Percentiles rank a stretch among this genome's conserved stretches.
phyloP scores from a whole-genome alignment of 2,797 vertebrate genomes.

The Gambusia yucatana region DNA sequence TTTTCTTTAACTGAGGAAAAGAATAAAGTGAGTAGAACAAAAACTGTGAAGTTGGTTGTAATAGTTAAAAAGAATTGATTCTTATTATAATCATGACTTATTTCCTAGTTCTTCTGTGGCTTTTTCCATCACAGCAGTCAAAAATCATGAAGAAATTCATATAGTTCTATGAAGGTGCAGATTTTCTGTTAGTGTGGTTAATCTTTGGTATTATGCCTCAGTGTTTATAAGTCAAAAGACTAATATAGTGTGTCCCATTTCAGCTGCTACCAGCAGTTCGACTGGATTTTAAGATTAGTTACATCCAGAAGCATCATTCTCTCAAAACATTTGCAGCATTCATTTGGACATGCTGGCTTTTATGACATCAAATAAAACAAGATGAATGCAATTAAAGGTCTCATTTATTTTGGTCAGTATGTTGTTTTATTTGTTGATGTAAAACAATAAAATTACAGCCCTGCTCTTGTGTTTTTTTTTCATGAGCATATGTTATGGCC shows the following conservation, averaged over 20 bases:
- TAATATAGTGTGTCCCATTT: constrained; percentile 7
- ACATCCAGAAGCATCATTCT: neutral
- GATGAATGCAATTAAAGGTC: neutral
- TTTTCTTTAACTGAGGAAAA: constrained; percentile 1
- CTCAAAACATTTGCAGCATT: neutral
- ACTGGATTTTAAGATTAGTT: neutral
- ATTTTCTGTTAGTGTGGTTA: neutral
- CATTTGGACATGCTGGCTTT: constrained; percentile 1
- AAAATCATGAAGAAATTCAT: constrained; percentile 18
- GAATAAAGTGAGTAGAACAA: constrained; percentile 9
- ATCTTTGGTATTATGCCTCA: neutral
- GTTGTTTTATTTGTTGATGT: neutral
- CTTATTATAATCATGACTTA: neutral
- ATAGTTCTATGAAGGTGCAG: neutral
- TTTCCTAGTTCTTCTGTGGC: constrained; percentile 5
- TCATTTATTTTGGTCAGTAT: neutral
- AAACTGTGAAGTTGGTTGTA: neutral
- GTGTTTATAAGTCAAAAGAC: constrained; percentile 4
- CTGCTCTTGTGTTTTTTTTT: neutral
- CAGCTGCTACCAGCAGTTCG: neutral
- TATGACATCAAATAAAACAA: constrained; percentile 8
- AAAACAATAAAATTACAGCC: neutral
- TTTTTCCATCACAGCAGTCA: constrained; percentile 12
- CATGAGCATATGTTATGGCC: neutral
- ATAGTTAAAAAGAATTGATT: neutral